A percentile compares a stretch with the other conserved stretches of the same genome.
Conservation (phyloP, 2,888 invertebrate genomes). For the Scaeva pyrastri region DNA sequence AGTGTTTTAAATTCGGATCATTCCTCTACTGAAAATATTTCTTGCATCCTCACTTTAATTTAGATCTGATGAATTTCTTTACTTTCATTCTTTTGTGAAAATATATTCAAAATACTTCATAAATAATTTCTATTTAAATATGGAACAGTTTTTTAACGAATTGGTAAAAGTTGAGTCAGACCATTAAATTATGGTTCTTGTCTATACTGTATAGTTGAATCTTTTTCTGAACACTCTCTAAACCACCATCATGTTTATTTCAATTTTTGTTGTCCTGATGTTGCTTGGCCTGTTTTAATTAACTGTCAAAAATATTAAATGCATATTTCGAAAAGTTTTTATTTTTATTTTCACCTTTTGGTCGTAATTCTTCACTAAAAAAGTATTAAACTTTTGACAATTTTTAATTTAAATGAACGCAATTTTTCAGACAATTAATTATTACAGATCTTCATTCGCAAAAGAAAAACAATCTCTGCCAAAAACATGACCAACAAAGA, state of each 20-base stretch:
- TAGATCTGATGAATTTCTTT: too few species aligned
- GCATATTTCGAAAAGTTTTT: conserved; percentile 57
- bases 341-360: conserved; percentile 52
- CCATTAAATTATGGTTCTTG: background rate
- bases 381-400: background rate
- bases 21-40: too few species aligned
- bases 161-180: background rate
- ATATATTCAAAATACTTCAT: too few species aligned
- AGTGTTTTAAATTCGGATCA: too few species aligned
- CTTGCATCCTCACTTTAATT: too few species aligned
- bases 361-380: conserved; percentile 26
- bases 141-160: too few species aligned
- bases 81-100: too few species aligned
- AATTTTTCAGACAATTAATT: background rate
- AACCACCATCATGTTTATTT: conserved; percentile 25
- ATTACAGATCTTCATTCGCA: conserved; percentile 37
- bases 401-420: background rate
- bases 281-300: conserved; percentile 40
- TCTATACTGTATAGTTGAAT: background rate
- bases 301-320: conserved; percentile 70
- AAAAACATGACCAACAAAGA: conserved; percentile 63
- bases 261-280: conserved; percentile 10
- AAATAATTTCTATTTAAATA: too few species aligned
- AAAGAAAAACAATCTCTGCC: background rate
- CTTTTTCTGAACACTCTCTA: conserved; percentile 4